Base-by-base conservation (phyloP, 2,797 vertebrate species). In the Tinamus major region DNA sequence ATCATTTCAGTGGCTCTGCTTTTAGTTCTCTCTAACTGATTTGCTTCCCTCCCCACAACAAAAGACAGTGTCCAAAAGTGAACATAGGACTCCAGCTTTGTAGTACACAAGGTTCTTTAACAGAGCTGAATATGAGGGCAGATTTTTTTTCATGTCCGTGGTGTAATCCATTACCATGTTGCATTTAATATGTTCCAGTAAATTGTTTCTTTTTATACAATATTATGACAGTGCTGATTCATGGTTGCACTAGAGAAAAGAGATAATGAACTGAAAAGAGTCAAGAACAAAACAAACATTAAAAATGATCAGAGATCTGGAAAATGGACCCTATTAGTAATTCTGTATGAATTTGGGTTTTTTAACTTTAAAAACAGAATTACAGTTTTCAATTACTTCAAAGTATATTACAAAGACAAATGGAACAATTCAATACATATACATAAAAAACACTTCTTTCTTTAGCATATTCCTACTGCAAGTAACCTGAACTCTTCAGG, bases 371-470 rank as follows among this genome's bases (percentile, higher is more conserved):
- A 75, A 53, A 31, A 68, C 14, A 79, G 44, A 27, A 81, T 14
- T 13, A 48, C 17, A 76, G 16, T 49, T 94, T 71, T 33, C 17
- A 92, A 79, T 27, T 72, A 53, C 37, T 79, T 84, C 16, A 78
- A 55, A 90, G 85, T 42, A 10, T 80, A 78, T 65, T 90, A 56
- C 27, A 79, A 89, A 77, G 33, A 77, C 9, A 79, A 88, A 88
- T 33, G 62, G 24, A 90, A 68, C 13, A 84, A 75, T 71, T 35
- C 51, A 39, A 26, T 68, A 82, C 10, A 33, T 15, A 86, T 90
- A 78, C 53, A 33, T 78, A 78, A 15, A 19, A 90, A 46, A 44
- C n/a, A 58, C 24, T 85, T 8, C 46, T 48, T 15, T n/a, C 79
- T 55, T 84, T 48, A 61, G n/a, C 29, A 29, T 51, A 68, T 64